Conservation (phyloP, 2,113 vertebrate genomes). For the Regulus satrapa region DNA sequence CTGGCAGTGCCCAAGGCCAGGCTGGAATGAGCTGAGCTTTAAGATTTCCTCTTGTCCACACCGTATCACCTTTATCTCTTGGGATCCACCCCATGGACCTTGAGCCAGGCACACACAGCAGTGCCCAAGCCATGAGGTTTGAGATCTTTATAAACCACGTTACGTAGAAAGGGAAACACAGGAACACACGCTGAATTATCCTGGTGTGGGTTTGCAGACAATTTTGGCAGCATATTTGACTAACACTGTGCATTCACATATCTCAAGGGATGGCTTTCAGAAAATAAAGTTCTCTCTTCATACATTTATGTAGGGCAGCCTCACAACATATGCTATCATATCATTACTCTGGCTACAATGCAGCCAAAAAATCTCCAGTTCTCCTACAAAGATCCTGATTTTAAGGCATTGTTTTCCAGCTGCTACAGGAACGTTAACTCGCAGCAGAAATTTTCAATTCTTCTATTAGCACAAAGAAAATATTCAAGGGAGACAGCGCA, state of each 20-base stretch:
- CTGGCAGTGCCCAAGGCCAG: not conserved
- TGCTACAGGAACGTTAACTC: rapidly evolving
- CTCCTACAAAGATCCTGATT: not conserved
- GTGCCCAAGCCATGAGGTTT: rapidly evolving
- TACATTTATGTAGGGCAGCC: not conserved
- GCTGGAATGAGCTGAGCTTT: rapidly evolving
- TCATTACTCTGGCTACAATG: rapidly evolving
- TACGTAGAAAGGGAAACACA: not conserved
- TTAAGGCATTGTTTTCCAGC: not conserved
- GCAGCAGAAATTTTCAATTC: not conserved
- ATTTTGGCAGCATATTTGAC: not conserved
- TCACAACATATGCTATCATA: not conserved
- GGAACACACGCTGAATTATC: not conserved
- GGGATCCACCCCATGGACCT: rapidly evolving
- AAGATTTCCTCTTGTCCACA: not conserved
- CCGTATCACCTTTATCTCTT: not conserved
- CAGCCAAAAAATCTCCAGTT: not conserved
- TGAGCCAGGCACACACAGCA: not conserved
- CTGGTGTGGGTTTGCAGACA: not conserved
- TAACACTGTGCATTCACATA: not conserved
- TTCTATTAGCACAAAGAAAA: not conserved
- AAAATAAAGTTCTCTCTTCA: not conserved
- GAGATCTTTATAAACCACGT: not conserved
- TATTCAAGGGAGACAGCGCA: too few relatives aligned
- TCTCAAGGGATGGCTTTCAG: not conserved